Base-by-base conservation (phyloP, 2,797 vertebrate genomes). In the Sebastolobus alascanus region DNA sequence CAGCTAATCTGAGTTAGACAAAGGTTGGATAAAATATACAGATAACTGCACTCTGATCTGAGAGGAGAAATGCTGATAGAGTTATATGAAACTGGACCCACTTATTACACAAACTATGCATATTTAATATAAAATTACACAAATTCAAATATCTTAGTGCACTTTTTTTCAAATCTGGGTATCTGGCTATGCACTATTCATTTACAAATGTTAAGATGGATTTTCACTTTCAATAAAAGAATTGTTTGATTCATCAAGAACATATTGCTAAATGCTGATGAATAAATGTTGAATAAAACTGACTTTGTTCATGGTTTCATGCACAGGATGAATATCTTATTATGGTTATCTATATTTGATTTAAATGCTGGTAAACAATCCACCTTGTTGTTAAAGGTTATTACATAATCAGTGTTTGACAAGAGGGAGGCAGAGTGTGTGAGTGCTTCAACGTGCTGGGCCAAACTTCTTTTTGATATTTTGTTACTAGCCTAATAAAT, bases 391-490 rank as follows among this genome's bases (percentile, higher is more conserved):
- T 40, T 29, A 27, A 50, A 68, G 3, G 22, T n/a, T 38, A 40
- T 78, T 73, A 5, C n/a, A 69, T 31, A 54, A 54, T 52, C 37
- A 67, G 5, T 64, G 77, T 73, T 71, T 75, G 43, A 46, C 22
- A 56, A 72, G 20, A 37, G 33, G 52, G 66, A 50, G 31, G 22
- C 25, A 43, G 50, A n/a, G 20, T 52, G 35, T 59, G 52, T 40
- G 66, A 16, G 43, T 68, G 69, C n/a, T 25, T 25, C 25, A 25
- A 25, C 25, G 25, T 25, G 25, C 1, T 25, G 25, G 25, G 25
- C 25, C 25, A 25, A 25, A 25, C 25, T 25, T 25, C 1, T 25
- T 25, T 25, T 25, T 25, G 25, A 25, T 25, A 22, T 46, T 11
- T 4, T 52, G 12, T 6, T 25, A 8, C 6, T 50, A 58, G 13